Conservation (phyloP, 2,888 invertebrate genomes). For the Drosophila flavopinicola region DNA sequence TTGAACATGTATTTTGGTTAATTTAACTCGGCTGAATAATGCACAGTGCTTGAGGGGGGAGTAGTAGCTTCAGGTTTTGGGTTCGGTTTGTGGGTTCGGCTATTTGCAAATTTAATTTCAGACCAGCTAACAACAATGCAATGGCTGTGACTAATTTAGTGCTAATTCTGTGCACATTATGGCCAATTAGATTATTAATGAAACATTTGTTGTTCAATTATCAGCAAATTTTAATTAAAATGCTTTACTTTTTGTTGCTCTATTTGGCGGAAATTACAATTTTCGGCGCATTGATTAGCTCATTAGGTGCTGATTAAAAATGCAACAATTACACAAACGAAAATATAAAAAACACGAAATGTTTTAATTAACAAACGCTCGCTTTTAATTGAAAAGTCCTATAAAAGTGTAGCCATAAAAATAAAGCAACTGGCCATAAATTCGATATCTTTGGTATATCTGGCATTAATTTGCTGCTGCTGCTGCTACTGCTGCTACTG, state of each 20-base stretch:
- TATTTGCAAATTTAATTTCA: constrained; percentile 67
- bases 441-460: constrained; percentile 14
- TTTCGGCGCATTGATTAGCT: constrained; percentile 68
- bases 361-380: constrained; percentile 55
- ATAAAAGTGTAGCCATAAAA: constrained; percentile 38
- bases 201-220: constrained; percentile 74
- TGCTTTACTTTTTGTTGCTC: constrained; percentile 21
- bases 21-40: constrained; percentile 80
- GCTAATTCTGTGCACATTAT: constrained; percentile 74
- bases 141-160: constrained; percentile 73
- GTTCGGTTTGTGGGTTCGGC: constrained; percentile 23
- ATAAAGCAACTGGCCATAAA: constrained; percentile 12
- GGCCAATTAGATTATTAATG: constrained; percentile 77
- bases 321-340: constrained; percentile 51
- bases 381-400: constrained; percentile 42
- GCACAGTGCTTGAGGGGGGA: constrained; percentile 49
- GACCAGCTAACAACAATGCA: constrained; percentile 49
- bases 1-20: constrained; percentile 77
- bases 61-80: neutral
- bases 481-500: too few relatives aligned
- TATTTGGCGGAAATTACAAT: constrained; percentile 55
- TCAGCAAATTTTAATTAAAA: constrained; percentile 72
- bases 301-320: constrained; percentile 70
- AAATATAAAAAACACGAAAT: constrained; percentile 40
- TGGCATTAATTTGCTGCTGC: constrained; percentile 32